phyloP scores from a whole-genome alignment of 1,140 invertebrate species.

The Campoletis sonorensis region DNA sequence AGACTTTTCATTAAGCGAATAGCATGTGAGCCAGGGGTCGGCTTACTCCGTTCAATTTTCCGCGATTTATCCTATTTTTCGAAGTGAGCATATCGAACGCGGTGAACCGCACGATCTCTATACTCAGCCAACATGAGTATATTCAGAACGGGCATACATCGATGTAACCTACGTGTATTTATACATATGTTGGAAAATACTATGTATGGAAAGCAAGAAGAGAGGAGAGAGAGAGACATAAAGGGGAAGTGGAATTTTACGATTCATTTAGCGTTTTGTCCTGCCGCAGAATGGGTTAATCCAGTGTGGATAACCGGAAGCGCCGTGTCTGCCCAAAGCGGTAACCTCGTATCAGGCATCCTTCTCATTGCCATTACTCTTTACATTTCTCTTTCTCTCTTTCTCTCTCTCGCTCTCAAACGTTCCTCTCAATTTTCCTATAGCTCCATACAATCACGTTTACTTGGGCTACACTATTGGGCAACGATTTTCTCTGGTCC shows the following conservation, averaged over 20 bases:
- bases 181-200: neutral
- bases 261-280: slow-evolving; percentile 68
- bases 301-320: slow-evolving; percentile 63
- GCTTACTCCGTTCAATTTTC: slow-evolving; percentile 56
- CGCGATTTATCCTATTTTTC: slow-evolving; percentile 59
- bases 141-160: neutral
- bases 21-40: slow-evolving; percentile 5
- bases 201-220: slow-evolving; percentile 14
- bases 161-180: neutral
- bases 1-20: slow-evolving; percentile 65
- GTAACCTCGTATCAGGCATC: slow-evolving; percentile 32
- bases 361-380: slow-evolving; percentile 22
- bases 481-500: neutral
- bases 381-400: slow-evolving; percentile 28
- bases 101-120: slow-evolving; percentile 5
- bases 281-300: slow-evolving; percentile 62
- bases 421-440: slow-evolving; percentile 18
- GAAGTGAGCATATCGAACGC: neutral
- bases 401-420: slow-evolving; percentile 45
- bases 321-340: slow-evolving; percentile 53
- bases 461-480: slow-evolving; percentile 19
- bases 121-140: neutral
- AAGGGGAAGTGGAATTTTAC: slow-evolving; percentile 62
- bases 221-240: slow-evolving; percentile 24
- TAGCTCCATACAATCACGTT: slow-evolving; percentile 32